These are phyloP conservation scores for Esox lucius DNA, from an alignment of 2,797 vertebrate species.

Conservation along the genomic window DNA sequence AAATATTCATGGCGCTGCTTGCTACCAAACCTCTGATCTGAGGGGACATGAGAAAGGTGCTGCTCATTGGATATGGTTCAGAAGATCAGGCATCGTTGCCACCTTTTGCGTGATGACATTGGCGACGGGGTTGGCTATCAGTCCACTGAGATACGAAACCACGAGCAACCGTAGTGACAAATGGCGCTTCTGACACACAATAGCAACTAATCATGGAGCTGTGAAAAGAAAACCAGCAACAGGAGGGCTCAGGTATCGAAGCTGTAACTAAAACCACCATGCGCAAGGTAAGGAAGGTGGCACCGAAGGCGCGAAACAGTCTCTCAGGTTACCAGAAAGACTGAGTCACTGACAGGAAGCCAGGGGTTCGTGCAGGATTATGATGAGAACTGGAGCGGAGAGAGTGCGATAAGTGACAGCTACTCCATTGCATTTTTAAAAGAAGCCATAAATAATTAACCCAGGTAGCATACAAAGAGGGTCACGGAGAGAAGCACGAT, in stretches of 20 bases:
- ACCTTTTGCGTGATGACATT: conserved; percentile 28
- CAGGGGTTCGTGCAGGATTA: conserved; percentile 57
- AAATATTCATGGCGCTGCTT: conserved; percentile 53
- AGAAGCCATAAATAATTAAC: conserved; percentile 70
- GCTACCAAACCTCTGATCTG: conserved; percentile 35
- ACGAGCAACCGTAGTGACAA: conserved; percentile 66
- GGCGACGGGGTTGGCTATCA: conserved; percentile 27
- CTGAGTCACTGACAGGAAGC: conserved; percentile 78
- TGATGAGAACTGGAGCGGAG: conserved; percentile 60
- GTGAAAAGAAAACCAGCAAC: conserved; percentile 74
- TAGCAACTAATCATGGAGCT: conserved; percentile 61
- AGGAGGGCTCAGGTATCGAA: conserved; percentile 55
- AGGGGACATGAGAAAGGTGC: conserved; percentile 26
- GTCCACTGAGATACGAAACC: conserved; percentile 56
- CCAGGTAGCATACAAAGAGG: conserved; percentile 57
- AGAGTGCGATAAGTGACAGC: conserved; percentile 76
- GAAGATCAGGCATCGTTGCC: conserved; percentile 3
- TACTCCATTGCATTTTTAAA: conserved; percentile 77
- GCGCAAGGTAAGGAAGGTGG: conserved; percentile 64
- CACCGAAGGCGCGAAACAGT: conserved; percentile 50
- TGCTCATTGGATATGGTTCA: conserved; percentile 32
- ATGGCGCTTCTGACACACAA: conserved; percentile 63
- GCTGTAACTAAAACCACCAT: conserved; percentile 70
- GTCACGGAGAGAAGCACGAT: conserved; percentile 69
- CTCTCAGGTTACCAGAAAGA: conserved; percentile 80